Evolutionary conservation across 1,140 invertebrate genomes (phyloP).

Genomic region (Drosophila micromelanica): DNA sequence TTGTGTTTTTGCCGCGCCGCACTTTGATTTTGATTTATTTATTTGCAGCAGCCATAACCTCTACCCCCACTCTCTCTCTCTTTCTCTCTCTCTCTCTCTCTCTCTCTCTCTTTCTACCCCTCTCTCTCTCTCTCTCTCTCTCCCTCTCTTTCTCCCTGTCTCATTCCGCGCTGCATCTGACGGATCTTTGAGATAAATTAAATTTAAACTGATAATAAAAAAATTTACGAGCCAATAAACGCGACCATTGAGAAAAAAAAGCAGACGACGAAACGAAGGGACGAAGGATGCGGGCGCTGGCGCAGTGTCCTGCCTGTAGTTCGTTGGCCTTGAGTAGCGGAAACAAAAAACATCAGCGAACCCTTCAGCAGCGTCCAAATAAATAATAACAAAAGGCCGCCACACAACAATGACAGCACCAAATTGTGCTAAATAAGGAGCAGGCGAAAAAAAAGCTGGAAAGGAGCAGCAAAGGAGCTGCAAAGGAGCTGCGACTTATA

Average conservation of each 20-base stretch:
- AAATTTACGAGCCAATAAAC: constrained; percentile 80
- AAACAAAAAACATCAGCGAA: background rate
- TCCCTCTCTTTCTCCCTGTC: background rate
- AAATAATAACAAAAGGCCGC: constrained; percentile 71
- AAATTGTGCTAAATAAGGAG: constrained; percentile 32
- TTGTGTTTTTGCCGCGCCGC: constrained; percentile 18
- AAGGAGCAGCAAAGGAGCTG: constrained; percentile 12
- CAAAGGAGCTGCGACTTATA: constrained; percentile 28
- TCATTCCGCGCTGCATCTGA: background rate
- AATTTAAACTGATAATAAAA: constrained; percentile 82
- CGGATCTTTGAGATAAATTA: constrained; percentile 67
- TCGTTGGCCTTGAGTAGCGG: constrained; percentile 43
- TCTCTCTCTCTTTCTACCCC: too few relatives aligned
- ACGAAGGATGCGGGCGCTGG: too few relatives aligned
- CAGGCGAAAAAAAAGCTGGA: constrained; percentile 3
- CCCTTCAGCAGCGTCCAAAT: constrained; percentile 55
- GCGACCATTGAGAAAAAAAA: constrained; percentile 36
- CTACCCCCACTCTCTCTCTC: background rate
- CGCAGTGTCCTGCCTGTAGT: constrained; percentile 4
- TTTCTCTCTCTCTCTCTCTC: too few relatives aligned
- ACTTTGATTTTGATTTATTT: constrained; percentile 76
- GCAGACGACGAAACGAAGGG: too few relatives aligned
- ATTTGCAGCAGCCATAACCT: constrained; percentile 47
- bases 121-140: background rate
- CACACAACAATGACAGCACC: constrained; percentile 35